These are phyloP conservation scores for Parnassius orleans DNA, from an alignment of 2,888 invertebrate genomes.

Conservation along the genomic window DNA sequence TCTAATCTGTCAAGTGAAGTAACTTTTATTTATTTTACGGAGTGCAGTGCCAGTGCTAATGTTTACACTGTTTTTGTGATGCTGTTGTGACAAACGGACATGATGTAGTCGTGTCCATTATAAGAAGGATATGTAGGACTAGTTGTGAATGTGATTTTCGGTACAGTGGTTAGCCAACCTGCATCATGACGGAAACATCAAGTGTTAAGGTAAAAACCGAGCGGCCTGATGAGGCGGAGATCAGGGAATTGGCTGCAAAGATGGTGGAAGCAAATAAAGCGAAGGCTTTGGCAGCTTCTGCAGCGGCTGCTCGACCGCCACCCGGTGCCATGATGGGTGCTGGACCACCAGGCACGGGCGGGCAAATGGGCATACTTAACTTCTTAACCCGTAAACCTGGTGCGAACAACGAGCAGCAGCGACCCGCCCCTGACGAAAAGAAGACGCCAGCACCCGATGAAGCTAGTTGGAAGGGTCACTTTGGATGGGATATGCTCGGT, in stretches of 20 bases:
- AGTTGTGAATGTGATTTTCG: background rate
- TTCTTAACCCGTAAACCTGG: constrained; percentile 78
- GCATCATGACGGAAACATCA: constrained; percentile 58
- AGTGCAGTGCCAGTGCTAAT: constrained; percentile 61
- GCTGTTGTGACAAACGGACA: constrained; percentile 48
- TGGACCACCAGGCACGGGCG: constrained; percentile 60
- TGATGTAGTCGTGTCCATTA: constrained; percentile 57
- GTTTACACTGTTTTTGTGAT: constrained; percentile 48
- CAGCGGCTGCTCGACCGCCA: constrained; percentile 74
- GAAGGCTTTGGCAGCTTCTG: constrained; percentile 74
- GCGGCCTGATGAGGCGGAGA: constrained; percentile 92
- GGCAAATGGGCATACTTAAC: constrained; percentile 82
- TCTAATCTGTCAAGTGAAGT: constrained; percentile 36
- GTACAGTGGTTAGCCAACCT: constrained; percentile 2
- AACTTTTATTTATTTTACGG: constrained; percentile 48
- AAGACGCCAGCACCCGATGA: constrained; percentile 83
- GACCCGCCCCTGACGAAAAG: constrained; percentile 60
- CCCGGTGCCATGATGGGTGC: constrained; percentile 64
- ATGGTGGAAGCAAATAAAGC: constrained; percentile 92
- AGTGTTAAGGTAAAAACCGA: constrained; percentile 85
- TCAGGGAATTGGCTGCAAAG: constrained; percentile 91
- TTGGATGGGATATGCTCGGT: constrained; percentile 95
- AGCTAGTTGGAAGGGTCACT: constrained; percentile 89
- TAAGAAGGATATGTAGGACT: constrained; percentile 5
- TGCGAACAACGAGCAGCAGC: constrained; percentile 49